Percentiles rank a stretch among this genome's conserved stretches.
Evolutionary conservation across 2,888 invertebrate species (phyloP).

Genomic region (Trachelus tabidus): DNA sequence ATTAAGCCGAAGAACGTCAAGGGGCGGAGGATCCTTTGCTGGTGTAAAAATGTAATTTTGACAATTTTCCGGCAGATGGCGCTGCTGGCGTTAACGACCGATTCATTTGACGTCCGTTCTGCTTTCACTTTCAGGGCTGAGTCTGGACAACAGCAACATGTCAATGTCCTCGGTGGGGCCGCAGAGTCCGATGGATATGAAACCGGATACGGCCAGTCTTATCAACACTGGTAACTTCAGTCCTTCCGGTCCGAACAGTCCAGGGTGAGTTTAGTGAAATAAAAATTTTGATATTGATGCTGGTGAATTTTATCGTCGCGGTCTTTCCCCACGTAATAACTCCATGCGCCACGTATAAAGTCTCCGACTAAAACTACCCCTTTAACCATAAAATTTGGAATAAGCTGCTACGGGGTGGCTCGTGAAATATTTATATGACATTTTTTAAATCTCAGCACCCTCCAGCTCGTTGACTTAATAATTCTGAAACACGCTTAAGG

Average conservation of each 20-base stretch:
- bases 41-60: too few species aligned
- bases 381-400: background rate
- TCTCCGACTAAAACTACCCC: background rate
- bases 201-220: slow-evolving; percentile 85
- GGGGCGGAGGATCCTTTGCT: too few species aligned
- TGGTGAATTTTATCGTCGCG: background rate
- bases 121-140: slow-evolving; percentile 74
- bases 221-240: slow-evolving; percentile 74
- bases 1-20: too few species aligned
- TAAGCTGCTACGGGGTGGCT: background rate
- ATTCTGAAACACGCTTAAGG: background rate
- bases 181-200: slow-evolving; percentile 88
- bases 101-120: background rate
- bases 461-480: background rate
- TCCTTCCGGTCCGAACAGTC: slow-evolving; percentile 73
- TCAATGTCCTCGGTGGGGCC: slow-evolving; percentile 78
- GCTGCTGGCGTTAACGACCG: too few species aligned
- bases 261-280: slow-evolving; percentile 62
- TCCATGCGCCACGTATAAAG: too few species aligned
- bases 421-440: background rate
- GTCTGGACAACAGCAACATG: slow-evolving; percentile 77
- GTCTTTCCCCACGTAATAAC: too few species aligned
- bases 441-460: background rate
- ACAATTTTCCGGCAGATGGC: too few species aligned
- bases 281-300: background rate